A percentile compares a stretch with the other conserved stretches of the same genome.
These are phyloP conservation scores for Prunella strophiata DNA, from an alignment of 2,797 vertebrate species.

Conservation along the genomic window DNA sequence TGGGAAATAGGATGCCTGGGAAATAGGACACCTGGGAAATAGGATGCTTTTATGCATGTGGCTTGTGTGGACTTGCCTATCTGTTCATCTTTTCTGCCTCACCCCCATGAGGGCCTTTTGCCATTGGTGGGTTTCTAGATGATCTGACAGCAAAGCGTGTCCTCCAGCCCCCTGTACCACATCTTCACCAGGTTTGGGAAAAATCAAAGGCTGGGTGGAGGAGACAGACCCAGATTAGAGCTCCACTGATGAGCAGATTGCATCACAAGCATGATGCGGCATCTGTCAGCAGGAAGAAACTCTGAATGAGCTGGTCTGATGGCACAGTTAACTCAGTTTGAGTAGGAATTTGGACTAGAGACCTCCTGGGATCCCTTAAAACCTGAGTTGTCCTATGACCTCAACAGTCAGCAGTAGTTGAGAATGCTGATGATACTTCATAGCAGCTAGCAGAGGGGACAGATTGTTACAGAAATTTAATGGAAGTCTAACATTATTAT, in stretches of 20 bases:
- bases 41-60: neutral
- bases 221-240: neutral
- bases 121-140: neutral
- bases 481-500: neutral
- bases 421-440: neutral
- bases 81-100: neutral
- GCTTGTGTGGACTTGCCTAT: neutral
- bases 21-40: neutral
- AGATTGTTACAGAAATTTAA: neutral
- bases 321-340: neutral
- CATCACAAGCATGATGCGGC: neutral
- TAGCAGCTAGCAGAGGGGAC: neutral
- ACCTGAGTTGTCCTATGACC: neutral
- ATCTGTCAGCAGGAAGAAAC: neutral
- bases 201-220: neutral
- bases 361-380: neutral
- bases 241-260: neutral
- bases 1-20: neutral
- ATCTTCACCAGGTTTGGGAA: neutral
- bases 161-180: fast-evolving
- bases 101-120: neutral
- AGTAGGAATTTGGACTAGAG: neutral
- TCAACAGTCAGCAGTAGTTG: neutral
- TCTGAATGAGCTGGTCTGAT: neutral
- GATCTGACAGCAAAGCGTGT: neutral